Base-by-base conservation (phyloP, 1,140 invertebrate species). In the Conus betulinus region DNA sequence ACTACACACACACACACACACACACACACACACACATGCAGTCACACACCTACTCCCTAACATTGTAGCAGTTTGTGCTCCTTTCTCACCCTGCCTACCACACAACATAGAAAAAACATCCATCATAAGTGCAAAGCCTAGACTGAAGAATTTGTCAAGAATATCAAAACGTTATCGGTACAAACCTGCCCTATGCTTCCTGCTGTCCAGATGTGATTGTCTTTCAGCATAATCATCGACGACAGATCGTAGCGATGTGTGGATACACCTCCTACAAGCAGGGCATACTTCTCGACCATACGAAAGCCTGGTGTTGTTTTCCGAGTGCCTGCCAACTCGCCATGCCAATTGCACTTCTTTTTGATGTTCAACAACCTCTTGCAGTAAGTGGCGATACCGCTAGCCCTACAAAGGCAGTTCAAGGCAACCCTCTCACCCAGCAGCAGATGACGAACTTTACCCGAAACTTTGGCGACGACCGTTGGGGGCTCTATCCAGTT, bases 231-330 rank as follows among this genome's bases (percentile, higher is more conserved):
- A 8, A 96, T 93, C 95, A 96, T 95, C 13, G 94, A 95, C 0
- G 95, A 96, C 82, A 96, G 88, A 88, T 96, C 95, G 88, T 94
- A 95, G 11, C 96, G 90, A 94, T 96, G 96, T 13, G 94, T 94
- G 13, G 94, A 93, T 5, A 94, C 93, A 0, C 95, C 95, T 4
- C 95, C 96, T 10, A 96, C 94, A 10, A 96, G 85, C 5, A 96
- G 89, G 13, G 95, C 93, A 93, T 96, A 96, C 90, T 96, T 96
- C 91, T 96, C 96, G 10, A 96, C 95, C 86, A 96, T 87, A 89
- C 96, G 91, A 91, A 96, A 96, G 5, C 96, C 96, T 23, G 96
- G 96, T 0, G 96, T 96, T 3, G 96, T 96, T 90, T 96, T 96
- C 17, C 96, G 90, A 7, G 95, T 96, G 5, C 95, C 95, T 60